Percentiles rank a stretch among this genome's conserved stretches.
phyloP scores from a whole-genome alignment of 92 coral and sea anemone genomes.

The Epizoanthus illoricatus region DNA sequence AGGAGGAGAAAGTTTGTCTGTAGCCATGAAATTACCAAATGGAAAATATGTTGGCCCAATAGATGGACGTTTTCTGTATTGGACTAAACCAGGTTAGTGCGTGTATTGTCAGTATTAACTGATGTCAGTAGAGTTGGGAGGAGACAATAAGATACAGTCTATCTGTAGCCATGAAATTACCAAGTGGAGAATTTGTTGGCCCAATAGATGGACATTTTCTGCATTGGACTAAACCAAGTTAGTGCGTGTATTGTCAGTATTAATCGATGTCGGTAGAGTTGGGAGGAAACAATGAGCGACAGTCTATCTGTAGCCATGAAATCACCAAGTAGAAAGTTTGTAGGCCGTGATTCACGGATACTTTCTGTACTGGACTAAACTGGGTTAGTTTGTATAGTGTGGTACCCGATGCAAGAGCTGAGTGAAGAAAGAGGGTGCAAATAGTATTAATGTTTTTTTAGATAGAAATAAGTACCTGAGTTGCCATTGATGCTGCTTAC shows the following conservation, averaged over 20 bases:
- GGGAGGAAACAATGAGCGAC: slow-evolving; percentile 29
- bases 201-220: slow-evolving; percentile 15
- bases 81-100: slow-evolving; percentile 48
- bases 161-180: slow-evolving; percentile 38
- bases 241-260: neutral
- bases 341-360: no score
- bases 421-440: no score
- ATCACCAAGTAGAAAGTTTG: neutral
- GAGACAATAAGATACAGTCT: slow-evolving; percentile 32
- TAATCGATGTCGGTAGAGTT: slow-evolving; percentile 13
- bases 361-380: neutral
- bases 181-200: neutral
- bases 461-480: neutral
- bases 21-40: slow-evolving; percentile 42
- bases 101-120: neutral
- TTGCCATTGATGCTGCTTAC: neutral
- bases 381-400: no score
- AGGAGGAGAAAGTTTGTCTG: slow-evolving; percentile 43
- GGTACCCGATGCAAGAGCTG: no score
- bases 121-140: slow-evolving; percentile 23
- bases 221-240: slow-evolving; percentile 48
- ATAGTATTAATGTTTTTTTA: no score
- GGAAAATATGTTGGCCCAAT: slow-evolving; percentile 39
- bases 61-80: slow-evolving; percentile 23
- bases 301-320: slow-evolving; percentile 46